Percentiles rank a stretch among this genome's conserved stretches.
These are phyloP conservation scores for Oxystoma pomonae DNA, from an alignment of 2,888 invertebrate genomes.

Conservation along the genomic window DNA sequence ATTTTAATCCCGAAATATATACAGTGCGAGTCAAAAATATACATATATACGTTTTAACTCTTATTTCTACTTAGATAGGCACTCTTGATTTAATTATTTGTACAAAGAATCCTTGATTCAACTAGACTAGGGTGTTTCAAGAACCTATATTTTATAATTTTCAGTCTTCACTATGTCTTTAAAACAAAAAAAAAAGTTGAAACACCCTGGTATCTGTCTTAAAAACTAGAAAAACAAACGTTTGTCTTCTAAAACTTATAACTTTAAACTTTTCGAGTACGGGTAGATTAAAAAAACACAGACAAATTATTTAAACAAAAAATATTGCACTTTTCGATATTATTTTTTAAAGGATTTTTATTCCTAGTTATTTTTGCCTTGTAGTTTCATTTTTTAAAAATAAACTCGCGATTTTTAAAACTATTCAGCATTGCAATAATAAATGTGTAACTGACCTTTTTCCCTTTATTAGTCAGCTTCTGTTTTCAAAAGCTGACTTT, in stretches of 20 bases:
- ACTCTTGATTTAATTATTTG: background rate
- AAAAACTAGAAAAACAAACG: background rate
- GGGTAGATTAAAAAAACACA: background rate
- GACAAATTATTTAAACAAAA: slow-evolving; percentile 12
- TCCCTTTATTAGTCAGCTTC: slow-evolving; percentile 37
- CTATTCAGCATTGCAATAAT: background rate
- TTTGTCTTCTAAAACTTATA: background rate
- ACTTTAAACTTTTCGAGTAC: background rate
- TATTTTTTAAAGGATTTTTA: slow-evolving; percentile 15
- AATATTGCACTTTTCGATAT: slow-evolving; percentile 38
- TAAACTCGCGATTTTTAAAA: background rate
- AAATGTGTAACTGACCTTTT: background rate
- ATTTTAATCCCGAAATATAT: background rate
- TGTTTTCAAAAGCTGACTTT: slow-evolving; percentile 48
- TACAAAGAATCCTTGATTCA: background rate
- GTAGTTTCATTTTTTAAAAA: background rate
- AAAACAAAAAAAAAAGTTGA: background rate
- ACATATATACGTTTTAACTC: too few relatives aligned
- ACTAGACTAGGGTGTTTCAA: background rate
- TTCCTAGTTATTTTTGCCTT: background rate
- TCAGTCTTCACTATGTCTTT: too few relatives aligned
- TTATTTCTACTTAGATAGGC: background rate
- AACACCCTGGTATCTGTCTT: background rate
- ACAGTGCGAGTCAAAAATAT: background rate
- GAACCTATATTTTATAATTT: background rate